Evolutionary conservation across 2,888 invertebrate species (phyloP).

Genomic region (Tenthredo scrophulariae): DNA sequence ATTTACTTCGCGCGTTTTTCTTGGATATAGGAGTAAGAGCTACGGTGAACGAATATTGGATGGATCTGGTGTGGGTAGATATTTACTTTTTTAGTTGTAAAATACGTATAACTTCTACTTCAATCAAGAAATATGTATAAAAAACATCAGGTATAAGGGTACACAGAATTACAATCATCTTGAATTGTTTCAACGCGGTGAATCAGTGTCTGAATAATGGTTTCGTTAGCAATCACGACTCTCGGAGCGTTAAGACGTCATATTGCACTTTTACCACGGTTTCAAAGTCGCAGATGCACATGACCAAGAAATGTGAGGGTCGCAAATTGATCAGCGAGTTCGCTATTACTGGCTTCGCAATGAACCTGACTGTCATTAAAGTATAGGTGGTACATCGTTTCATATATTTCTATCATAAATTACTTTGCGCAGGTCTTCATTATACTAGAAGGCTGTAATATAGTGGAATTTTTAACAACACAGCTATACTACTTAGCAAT

Average conservation of each 20-base stretch:
- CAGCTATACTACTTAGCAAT: not conserved
- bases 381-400: not conserved
- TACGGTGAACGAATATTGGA: not conserved
- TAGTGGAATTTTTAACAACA: not conserved
- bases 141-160: not conserved
- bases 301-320: slow-evolving; percentile 16
- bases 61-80: not conserved
- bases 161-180: not conserved
- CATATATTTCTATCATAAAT: not conserved
- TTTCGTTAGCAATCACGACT: slow-evolving; percentile 9
- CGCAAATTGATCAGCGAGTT: slow-evolving; percentile 5
- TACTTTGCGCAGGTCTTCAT: not conserved
- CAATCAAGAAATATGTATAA: not conserved
- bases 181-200: not conserved
- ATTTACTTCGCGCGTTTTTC: not conserved
- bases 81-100: not conserved
- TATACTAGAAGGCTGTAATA: not conserved
- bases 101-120: not conserved
- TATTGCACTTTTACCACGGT: not conserved
- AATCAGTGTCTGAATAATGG: slow-evolving; percentile 16
- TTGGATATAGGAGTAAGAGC: not conserved
- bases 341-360: not conserved
- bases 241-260: not conserved
- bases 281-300: slow-evolving; percentile 1
- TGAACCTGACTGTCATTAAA: not conserved